phyloP scores from a whole-genome alignment of 64 coral and sea anemone genomes.

The Montipora cactus region DNA sequence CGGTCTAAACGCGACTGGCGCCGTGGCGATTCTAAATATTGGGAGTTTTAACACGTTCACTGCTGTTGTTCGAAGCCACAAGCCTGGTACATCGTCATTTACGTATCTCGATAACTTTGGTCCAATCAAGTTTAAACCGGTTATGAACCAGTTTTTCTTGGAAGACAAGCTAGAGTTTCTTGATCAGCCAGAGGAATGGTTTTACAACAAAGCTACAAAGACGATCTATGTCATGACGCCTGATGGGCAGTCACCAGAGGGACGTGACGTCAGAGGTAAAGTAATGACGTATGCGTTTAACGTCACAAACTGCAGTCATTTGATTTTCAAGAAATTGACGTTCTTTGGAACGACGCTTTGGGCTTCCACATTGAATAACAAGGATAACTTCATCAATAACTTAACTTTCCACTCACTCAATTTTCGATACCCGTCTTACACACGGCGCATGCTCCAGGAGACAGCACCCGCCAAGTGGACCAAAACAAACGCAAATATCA shows the following conservation, averaged over 20 bases:
- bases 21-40: constrained; percentile 88
- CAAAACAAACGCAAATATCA: constrained; percentile 7
- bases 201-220: constrained; percentile 50
- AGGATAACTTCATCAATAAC: constrained; percentile 12
- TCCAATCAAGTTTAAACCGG: constrained; percentile 57
- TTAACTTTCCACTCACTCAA: constrained; percentile 43
- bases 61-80: constrained; percentile 47
- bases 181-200: constrained; percentile 80
- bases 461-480: constrained; percentile 43
- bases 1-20: constrained; percentile 66
- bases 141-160: constrained; percentile 76
- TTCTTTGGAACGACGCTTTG: constrained; percentile 56
- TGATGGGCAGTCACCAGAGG: constrained; percentile 39
- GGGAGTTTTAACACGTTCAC: constrained; percentile 86
- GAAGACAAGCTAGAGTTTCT: constrained; percentile 87
- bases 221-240: constrained; percentile 75
- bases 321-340: constrained; percentile 34
- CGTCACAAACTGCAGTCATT: constrained; percentile 18
- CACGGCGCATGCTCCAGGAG: constrained; percentile 28
- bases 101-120: constrained; percentile 79
- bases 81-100: constrained; percentile 23
- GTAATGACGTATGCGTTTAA: constrained; percentile 73
- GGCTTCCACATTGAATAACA: not conserved
- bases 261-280: constrained; percentile 65
- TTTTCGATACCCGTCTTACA: constrained; percentile 57